Base-by-base conservation (phyloP, 2,888 invertebrate genomes). In the Seira ritae region DNA sequence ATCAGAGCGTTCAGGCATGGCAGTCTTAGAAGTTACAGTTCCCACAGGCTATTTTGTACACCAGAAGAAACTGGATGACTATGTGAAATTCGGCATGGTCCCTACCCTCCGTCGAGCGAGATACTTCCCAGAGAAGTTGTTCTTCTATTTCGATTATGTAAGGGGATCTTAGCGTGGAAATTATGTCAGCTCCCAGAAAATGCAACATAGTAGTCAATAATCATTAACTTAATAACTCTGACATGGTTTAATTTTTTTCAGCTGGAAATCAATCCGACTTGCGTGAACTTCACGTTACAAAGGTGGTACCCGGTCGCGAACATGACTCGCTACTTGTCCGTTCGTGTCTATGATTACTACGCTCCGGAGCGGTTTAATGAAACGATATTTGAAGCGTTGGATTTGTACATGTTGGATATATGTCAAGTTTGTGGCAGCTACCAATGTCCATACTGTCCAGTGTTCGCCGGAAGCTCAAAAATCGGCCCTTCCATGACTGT, bases 271-370 rank as follows among this genome's bases (percentile, higher is more conserved):
- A 95, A 95, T 91, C 94, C 94, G 89, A 96, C 96, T 4, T 98
- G 98, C 90, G 95, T 98, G 10, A 95, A 96, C 91, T 96, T 98
- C 91, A 96, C 97, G 0, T 94, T 98, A 77, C 97, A 98, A 91
- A 93, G 98, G 87, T 98, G 98, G 98, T 95, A 94, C 91, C 98
- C 98, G 0, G 97, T 98, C 1, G 98, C 98, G 70, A 98, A 98
- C 92, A 96, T 98, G 96, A 97, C 98, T 0, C 93, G 97, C 67
- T 97, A 96, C 91, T 93, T 98, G 88, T 95, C 97, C 1, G 94
- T 97, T 75, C 93, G 96, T 79, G 95, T 98, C 12, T 98, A 97
- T 91, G 98, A 98, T 92, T 98, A 97, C 91, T 98, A 98, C 91
- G 96, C 98, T 76, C 98, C 98, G 96, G 97, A 97, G 91, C 95